These are phyloP conservation scores for Plusia festucae DNA, from an alignment of 2,888 invertebrate species.

Conservation along the genomic window DNA sequence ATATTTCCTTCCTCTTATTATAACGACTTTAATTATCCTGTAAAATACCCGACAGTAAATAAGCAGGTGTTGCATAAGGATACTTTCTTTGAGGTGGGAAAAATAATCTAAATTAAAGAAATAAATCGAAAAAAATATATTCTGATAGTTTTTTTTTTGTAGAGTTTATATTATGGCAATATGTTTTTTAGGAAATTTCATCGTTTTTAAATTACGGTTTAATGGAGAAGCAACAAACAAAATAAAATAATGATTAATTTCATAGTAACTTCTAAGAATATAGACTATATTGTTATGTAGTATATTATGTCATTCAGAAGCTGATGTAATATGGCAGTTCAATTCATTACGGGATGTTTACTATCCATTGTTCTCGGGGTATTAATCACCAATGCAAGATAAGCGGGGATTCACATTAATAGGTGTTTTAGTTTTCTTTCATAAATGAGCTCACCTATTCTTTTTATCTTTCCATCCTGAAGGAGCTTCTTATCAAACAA, in stretches of 20 bases:
- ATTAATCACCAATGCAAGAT: constrained; percentile 16
- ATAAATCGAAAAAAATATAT: too few relatives aligned
- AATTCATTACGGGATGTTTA: constrained; percentile 24
- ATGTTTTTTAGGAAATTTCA: too few relatives aligned
- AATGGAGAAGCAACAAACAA: too few relatives aligned
- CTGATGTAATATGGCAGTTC: not conserved
- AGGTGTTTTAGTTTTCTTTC: not conserved
- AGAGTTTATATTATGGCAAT: too few relatives aligned
- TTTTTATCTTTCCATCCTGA: too few relatives aligned
- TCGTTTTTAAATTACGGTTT: too few relatives aligned
- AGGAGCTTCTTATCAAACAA: too few relatives aligned
- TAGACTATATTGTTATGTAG: too few relatives aligned
- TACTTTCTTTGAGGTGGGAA: not conserved
- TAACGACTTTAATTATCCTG: not conserved
- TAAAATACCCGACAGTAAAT: not conserved
- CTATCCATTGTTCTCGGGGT: constrained; percentile 18
- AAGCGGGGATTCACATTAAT: constrained; percentile 27
- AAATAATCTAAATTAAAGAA: not conserved
- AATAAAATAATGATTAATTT: too few relatives aligned
- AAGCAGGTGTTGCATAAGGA: not conserved
- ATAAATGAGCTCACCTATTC: not conserved
- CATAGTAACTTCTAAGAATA: not conserved
- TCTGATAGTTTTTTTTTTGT: too few relatives aligned
- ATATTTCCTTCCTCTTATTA: not conserved
- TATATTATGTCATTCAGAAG: constrained; percentile 3